These are phyloP conservation scores for Imbricaverruca yamaguchii DNA, from an alignment of 2,888 invertebrate genomes.

Conservation along the genomic window DNA sequence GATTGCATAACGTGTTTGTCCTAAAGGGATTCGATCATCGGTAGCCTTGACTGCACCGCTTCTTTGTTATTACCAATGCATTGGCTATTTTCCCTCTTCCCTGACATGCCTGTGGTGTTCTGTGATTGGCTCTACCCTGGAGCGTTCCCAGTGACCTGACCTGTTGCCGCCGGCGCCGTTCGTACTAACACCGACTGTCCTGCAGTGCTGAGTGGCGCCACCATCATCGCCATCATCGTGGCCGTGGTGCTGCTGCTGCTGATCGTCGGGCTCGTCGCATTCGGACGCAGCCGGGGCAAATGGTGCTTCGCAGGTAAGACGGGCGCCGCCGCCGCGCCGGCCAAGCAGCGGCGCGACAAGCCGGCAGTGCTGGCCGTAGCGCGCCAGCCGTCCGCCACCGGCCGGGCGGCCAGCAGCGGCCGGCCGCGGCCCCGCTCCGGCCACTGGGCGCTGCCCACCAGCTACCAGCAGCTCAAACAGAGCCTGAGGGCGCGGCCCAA, in stretches of 20 bases:
- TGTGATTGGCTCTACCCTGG: too few species aligned
- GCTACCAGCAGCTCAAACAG: background rate
- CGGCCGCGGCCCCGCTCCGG: background rate
- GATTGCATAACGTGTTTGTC: too few species aligned
- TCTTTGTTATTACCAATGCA: too few species aligned
- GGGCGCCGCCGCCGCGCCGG: too few species aligned
- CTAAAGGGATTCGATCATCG: too few species aligned
- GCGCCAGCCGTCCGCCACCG: background rate
- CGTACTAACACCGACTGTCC: background rate
- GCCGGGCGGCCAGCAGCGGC: background rate
- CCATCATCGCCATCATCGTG: background rate
- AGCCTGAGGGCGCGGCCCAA: background rate
- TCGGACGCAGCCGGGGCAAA: slow-evolving; percentile 2
- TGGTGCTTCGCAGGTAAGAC: slow-evolving; percentile 15
- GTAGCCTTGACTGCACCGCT: too few species aligned
- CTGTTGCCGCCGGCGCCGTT: background rate
- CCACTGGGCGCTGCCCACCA: background rate
- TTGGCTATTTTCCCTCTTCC: too few species aligned
- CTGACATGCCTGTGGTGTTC: too few species aligned
- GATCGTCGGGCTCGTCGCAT: background rate
- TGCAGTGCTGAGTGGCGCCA: background rate
- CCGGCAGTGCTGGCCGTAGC: background rate
- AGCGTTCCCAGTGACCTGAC: too few species aligned
- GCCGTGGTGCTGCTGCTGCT: background rate
- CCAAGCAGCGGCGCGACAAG: too few species aligned